Percentiles rank a stretch among this genome's conserved stretches.
phyloP scores from a whole-genome alignment of 2,888 invertebrate species.

The Alsophila aescularia region DNA sequence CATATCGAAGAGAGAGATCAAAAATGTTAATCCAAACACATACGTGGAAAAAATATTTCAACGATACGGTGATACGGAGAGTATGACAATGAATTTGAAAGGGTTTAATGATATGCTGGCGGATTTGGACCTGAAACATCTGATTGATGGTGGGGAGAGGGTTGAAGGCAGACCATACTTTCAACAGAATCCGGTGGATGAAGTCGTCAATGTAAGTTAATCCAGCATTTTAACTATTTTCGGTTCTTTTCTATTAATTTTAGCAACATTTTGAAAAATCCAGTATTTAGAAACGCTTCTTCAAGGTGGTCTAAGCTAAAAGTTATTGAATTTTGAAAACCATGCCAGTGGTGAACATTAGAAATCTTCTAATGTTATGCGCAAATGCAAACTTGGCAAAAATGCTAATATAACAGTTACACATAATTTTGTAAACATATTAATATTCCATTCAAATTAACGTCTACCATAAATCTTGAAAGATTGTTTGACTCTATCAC shows the following conservation, averaged over 20 bases:
- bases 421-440: too few species aligned
- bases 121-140: slow-evolving; percentile 82
- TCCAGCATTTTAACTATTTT: background rate
- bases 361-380: too few species aligned
- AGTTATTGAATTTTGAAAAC: too few species aligned
- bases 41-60: slow-evolving; percentile 86
- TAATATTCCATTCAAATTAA: too few species aligned
- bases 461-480: too few species aligned
- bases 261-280: too few species aligned
- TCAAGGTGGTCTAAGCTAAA: background rate
- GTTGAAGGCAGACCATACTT: slow-evolving; percentile 51
- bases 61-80: slow-evolving; percentile 48
- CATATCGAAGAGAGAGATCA: slow-evolving; percentile 56
- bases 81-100: slow-evolving; percentile 86
- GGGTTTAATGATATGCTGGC: slow-evolving; percentile 89
- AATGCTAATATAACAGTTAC: too few species aligned
- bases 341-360: too few species aligned
- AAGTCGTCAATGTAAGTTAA: slow-evolving; percentile 76
- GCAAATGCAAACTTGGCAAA: too few species aligned
- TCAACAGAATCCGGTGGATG: slow-evolving; percentile 53
- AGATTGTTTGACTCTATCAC: background rate
- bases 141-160: slow-evolving; percentile 72
- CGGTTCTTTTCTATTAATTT: too few species aligned
- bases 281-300: background rate
- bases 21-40: slow-evolving; percentile 76